Percentiles rank a stretch among this genome's conserved stretches.
Conservation (phyloP, 2,797 vertebrate genomes). For the Propithecus deckenii region DNA sequence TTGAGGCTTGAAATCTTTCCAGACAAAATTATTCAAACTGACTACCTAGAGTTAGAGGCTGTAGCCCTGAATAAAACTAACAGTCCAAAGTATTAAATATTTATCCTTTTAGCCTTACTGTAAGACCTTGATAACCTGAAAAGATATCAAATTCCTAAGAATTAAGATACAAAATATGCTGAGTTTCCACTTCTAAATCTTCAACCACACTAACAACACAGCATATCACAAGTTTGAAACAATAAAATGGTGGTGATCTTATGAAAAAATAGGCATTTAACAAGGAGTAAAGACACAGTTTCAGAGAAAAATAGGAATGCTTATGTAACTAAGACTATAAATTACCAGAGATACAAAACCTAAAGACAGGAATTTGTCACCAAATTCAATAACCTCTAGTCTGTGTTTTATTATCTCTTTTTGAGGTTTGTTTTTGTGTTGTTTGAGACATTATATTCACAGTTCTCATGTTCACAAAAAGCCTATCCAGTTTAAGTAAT, state of each 20-base stretch:
- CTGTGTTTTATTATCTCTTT: slow-evolving; percentile 11
- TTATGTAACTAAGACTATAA: slow-evolving; percentile 32
- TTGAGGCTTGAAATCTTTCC: background rate
- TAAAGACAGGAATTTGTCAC: slow-evolving; percentile 29
- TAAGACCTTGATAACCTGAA: slow-evolving; percentile 12
- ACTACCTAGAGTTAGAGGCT: slow-evolving; percentile 9
- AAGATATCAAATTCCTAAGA: slow-evolving; percentile 57
- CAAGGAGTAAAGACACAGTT: slow-evolving; percentile 27
- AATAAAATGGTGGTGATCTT: slow-evolving; percentile 3
- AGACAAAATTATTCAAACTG: slow-evolving; percentile 58
- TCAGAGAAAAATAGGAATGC: background rate
- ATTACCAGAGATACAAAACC: slow-evolving; percentile 42
- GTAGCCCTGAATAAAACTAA: slow-evolving; percentile 39
- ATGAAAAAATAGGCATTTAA: background rate
- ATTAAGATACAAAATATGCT: slow-evolving; percentile 48
- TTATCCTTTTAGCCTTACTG: slow-evolving; percentile 35
- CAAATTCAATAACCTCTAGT: slow-evolving; percentile 20
- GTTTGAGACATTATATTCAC: background rate
- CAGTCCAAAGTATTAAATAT: slow-evolving; percentile 31
- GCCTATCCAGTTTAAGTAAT: slow-evolving; percentile 2
- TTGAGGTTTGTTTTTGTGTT: background rate
- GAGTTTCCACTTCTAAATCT: slow-evolving; percentile 48
- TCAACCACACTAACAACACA: background rate
- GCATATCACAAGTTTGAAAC: background rate
- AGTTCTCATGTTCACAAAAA: slow-evolving; percentile 7